phyloP scores from a whole-genome alignment of 2,113 vertebrate species.

The Petroica traversi region DNA sequence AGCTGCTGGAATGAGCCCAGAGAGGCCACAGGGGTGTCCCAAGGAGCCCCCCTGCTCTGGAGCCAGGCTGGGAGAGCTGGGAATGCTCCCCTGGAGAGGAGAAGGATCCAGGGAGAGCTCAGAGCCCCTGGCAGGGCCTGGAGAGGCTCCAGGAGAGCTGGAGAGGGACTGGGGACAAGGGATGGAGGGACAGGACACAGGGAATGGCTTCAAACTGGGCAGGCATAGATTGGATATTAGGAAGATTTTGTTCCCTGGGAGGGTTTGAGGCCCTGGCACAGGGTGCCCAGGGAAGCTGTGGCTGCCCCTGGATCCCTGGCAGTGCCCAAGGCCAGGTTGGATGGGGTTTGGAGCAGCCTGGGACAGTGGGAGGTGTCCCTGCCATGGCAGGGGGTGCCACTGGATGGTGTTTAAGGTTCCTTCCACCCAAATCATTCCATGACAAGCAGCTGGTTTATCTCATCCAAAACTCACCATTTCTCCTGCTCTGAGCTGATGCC shows the following conservation, averaged over 20 bases:
- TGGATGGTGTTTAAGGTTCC: neutral
- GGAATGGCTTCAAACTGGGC: neutral
- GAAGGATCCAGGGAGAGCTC: neutral
- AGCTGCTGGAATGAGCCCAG: rapidly evolving
- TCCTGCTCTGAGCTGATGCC: neutral
- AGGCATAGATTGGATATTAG: rapidly evolving
- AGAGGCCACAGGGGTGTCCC: neutral
- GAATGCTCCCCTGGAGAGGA: rapidly evolving
- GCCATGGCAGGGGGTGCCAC: neutral
- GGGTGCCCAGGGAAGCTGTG: rapidly evolving
- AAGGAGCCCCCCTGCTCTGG: neutral
- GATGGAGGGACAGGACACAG: neutral
- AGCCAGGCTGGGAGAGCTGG: neutral
- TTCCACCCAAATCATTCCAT: neutral
- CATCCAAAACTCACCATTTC: rapidly evolving
- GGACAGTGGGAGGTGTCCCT: rapidly evolving
- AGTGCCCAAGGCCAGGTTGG: neutral
- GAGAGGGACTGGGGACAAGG: neutral
- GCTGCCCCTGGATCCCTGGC: neutral
- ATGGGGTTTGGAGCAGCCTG: rapidly evolving
- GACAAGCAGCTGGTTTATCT: neutral
- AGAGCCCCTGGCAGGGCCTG: rapidly evolving
- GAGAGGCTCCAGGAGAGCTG: neutral
- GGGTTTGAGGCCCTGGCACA: too few species aligned
- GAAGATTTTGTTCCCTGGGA: too few species aligned